A percentile compares a stretch with the other conserved stretches of the same genome.
Evolutionary conservation across 2,797 vertebrate species (phyloP).

Genomic region (Percopsis omiscomaycus): DNA sequence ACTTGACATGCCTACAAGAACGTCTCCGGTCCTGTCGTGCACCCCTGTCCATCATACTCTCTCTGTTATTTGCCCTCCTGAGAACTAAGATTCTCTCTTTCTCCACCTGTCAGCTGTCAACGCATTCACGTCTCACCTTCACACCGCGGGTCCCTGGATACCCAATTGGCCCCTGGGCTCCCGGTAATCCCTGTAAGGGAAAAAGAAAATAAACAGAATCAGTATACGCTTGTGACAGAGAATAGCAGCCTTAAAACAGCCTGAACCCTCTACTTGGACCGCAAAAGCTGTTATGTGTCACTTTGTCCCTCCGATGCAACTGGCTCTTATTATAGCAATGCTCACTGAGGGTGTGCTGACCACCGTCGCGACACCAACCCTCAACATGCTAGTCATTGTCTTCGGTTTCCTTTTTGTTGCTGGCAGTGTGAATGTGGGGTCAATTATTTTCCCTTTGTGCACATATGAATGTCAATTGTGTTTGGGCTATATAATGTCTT

Average conservation of each 20-base stretch:
- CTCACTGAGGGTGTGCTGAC: no score
- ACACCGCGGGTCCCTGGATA: conserved; percentile 92
- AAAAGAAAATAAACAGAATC: conserved; percentile 13
- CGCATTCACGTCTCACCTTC: conserved; percentile 79
- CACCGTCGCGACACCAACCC: no score
- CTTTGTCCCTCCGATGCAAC: no score
- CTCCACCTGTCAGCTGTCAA: conserved; percentile 61
- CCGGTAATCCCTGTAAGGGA: conserved; percentile 77
- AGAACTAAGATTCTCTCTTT: conserved; percentile 43
- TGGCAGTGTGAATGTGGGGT: no score
- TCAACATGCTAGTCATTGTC: no score
- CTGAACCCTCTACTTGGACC: no score
- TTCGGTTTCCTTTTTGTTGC: no score
- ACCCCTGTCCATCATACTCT: conserved; percentile 49
- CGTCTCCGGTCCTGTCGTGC: conserved; percentile 3
- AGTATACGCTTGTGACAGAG: no score
- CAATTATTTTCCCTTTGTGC: not conserved
- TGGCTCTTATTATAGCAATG: no score
- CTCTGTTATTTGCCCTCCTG: conserved; percentile 46
- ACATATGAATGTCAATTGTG: conserved; percentile 16
- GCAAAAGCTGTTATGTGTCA: no score
- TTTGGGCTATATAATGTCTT: conserved; percentile 7
- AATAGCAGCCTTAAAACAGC: not conserved
- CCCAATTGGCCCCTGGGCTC: conserved; percentile 83
- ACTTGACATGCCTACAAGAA: conserved; percentile 4